Percentiles rank a stretch among this genome's conserved stretches.
phyloP scores from a whole-genome alignment of 2,113 vertebrate species.

The Procapra przewalskii region DNA sequence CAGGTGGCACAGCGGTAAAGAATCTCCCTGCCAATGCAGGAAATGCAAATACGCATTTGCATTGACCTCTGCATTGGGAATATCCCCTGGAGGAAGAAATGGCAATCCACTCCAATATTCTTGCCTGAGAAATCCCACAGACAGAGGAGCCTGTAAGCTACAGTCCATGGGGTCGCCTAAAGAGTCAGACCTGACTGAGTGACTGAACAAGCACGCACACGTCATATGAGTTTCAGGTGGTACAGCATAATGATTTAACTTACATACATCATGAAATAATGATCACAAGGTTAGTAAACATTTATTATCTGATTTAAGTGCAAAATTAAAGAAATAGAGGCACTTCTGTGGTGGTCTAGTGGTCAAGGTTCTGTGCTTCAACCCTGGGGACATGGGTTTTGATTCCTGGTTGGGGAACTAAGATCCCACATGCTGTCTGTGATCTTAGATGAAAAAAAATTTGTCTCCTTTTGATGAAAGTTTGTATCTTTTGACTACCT shows the following conservation, averaged over 20 bases:
- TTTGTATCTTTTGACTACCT: neutral
- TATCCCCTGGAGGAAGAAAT: neutral
- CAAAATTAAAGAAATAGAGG: neutral
- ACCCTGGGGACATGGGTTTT: neutral
- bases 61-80: neutral
- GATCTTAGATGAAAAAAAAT: neutral
- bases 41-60: neutral
- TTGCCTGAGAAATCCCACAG: neutral
- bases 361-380: neutral
- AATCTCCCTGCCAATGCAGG: neutral
- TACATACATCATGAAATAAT: neutral
- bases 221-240: neutral
- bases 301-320: neutral
- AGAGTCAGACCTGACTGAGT: neutral
- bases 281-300: neutral
- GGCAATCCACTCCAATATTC: neutral
- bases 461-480: neutral
- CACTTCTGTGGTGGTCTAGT: neutral
- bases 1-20: neutral
- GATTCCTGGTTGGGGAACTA: neutral
- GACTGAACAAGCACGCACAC: neutral
- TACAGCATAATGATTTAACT: neutral
- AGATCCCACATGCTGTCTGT: neutral
- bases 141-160: neutral
- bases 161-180: neutral